Evolutionary conservation across 2,888 invertebrate genomes (phyloP).

Genomic region (Blastobasis adustella): DNA sequence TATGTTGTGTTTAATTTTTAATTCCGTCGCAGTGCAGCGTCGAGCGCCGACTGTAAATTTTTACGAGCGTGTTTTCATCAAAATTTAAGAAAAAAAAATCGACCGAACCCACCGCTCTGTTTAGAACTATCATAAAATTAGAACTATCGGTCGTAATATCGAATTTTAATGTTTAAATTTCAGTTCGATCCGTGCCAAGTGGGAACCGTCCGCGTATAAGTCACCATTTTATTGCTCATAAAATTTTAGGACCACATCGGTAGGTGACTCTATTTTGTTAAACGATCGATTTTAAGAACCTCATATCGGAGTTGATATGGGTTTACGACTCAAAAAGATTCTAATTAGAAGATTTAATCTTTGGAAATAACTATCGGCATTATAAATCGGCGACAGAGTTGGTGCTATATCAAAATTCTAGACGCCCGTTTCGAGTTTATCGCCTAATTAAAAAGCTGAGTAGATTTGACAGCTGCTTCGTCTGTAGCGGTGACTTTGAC

Average conservation of each 20-base stretch:
- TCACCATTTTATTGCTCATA: conserved; percentile 67
- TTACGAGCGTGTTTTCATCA: conserved; percentile 46
- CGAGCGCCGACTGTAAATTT: conserved; percentile 24
- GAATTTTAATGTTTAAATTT: conserved; percentile 59
- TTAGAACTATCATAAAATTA: conserved; percentile 64
- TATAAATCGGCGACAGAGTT: conserved; percentile 4
- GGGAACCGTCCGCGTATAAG: conserved; percentile 48
- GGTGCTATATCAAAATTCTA: conserved; percentile 6
- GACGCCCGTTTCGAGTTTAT: conserved; percentile 6
- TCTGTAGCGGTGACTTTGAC: background rate
- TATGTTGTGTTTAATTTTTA: conserved; percentile 31
- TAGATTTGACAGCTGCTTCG: background rate
- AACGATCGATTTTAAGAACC: conserved; percentile 39
- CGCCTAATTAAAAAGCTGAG: conserved; percentile 2
- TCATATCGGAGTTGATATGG: conserved; percentile 31
- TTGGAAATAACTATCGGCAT: background rate
- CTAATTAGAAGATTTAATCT: conserved; percentile 20
- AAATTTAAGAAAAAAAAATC: conserved; percentile 33
- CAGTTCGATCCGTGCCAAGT: conserved; percentile 46
- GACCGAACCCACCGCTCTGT: conserved; percentile 40
- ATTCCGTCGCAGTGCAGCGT: conserved; percentile 14
- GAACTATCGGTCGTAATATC: conserved; percentile 68
- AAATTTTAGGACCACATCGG: conserved; percentile 60
- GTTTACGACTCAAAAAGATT: conserved; percentile 31
- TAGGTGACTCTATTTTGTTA: conserved; percentile 45